A percentile compares a stretch with the other conserved stretches of the same genome.
phyloP scores from a whole-genome alignment of 53 echinoderm and acorn worm species.

The Antedon mediterranea region DNA sequence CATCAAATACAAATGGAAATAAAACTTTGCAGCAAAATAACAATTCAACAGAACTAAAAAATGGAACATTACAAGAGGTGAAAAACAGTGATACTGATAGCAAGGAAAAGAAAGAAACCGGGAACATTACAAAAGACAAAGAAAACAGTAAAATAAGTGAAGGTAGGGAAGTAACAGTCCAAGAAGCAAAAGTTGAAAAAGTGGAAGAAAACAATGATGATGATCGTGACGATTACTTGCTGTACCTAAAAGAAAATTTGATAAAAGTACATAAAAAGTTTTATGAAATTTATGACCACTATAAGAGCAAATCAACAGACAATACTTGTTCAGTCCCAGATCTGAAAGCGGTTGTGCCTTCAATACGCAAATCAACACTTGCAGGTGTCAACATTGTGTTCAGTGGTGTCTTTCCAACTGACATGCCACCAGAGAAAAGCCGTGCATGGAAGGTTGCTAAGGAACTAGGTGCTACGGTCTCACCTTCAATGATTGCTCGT shows the following conservation, averaged over 20 bases:
- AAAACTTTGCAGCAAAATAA: not conserved
- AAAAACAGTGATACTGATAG: conserved; percentile 3
- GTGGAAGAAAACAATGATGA: conserved; percentile 3
- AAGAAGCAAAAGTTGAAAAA: not conserved
- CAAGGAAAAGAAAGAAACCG: not conserved
- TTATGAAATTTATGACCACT: conserved; percentile 39
- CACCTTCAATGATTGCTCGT: conserved; percentile 31
- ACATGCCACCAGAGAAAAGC: conserved; percentile 88
- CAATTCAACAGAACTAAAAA: not conserved
- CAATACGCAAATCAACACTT: conserved; percentile 53
- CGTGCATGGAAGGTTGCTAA: conserved; percentile 82
- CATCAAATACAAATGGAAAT: not conserved
- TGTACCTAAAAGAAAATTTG: conserved; percentile 77
- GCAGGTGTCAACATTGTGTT: conserved; percentile 59
- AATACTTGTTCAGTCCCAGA: conserved; percentile 36
- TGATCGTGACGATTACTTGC: conserved; percentile 58
- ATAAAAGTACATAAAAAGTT: conserved; percentile 51
- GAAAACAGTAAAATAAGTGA: not conserved
- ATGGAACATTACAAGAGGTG: not conserved
- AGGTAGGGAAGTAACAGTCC: not conserved
- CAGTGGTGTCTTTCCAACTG: conserved; percentile 84
- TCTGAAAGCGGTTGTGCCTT: conserved; percentile 64
- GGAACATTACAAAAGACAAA: not conserved
- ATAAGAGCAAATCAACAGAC: conserved; percentile 10
- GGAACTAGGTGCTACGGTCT: conserved; percentile 63